Base-by-base conservation (phyloP, 2,888 invertebrate species). In the Zonitis immaculata region DNA sequence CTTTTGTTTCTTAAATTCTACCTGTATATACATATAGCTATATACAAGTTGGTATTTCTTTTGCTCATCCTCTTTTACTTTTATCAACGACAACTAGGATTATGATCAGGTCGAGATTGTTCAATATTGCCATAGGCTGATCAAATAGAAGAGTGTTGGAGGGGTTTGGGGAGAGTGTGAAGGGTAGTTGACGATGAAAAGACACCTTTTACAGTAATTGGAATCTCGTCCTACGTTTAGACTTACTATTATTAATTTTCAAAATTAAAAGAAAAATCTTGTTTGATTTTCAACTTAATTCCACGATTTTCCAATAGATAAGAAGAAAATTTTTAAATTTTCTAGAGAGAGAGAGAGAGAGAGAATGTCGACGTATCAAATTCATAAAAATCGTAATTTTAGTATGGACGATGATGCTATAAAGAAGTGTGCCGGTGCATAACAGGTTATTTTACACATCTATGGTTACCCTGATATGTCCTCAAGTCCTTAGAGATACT, bases 371-470 rank as follows among this genome's bases (percentile, higher is more conserved):
- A n/a, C 27, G 11, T 27, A 27, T 27, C 27, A 27, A 27, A 27
- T 7, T 6, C 26, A 26, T 8, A 26, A 26, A 7, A 26, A 25
- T 6, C 25, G n/a, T n/a, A n/a, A n/a, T n/a, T n/a, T n/a, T n/a
- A n/a, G n/a, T n/a, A 25, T 30, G 50, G 54, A 52, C 48, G 58
- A 62, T 58, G 59, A 58, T n/a, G n/a, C 62, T 60, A 66, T 66
- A 66, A 66, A 65, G 65, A 63, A 63, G 60, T 61, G 63, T 66
- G 66, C 66, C 71, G 67, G 66, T 69, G 71, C 70, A 72, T 73
- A 73, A 73, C 72, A 74, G 70, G 74, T 75, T 75, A 76, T 76
- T 76, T 76, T 75, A 75, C 76, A 75, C 75, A 73, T 74, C 76
- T 75, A 73, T 75, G 75, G 71, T 65, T 75, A 71, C 71, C 69